A percentile compares a stretch with the other conserved stretches of the same genome.
Conservation (phyloP, 2,113 vertebrate species). For the Sciurus niger region DNA sequence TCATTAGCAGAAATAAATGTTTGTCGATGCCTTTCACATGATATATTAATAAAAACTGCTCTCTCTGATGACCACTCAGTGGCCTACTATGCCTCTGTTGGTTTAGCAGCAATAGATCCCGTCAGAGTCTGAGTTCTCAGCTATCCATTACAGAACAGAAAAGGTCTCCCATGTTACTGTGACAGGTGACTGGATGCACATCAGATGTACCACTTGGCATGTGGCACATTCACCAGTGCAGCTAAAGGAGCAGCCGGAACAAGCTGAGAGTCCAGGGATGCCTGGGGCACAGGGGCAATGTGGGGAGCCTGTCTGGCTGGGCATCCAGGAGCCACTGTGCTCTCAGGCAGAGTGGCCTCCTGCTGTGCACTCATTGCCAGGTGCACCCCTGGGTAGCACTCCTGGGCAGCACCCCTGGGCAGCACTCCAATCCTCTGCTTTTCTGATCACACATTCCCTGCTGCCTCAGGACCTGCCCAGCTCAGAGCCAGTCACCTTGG, state of each 20-base stretch:
- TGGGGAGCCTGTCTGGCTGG: no score
- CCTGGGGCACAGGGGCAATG: background rate
- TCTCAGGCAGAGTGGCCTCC: background rate
- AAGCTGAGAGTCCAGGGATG: background rate
- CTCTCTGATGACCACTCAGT: background rate
- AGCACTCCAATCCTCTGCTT: background rate
- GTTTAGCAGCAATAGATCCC: no score
- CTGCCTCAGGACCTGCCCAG: background rate
- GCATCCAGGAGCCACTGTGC: no score
- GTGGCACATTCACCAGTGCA: background rate
- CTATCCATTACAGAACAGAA: no score
- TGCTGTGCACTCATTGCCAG: background rate
- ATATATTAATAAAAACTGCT: background rate
- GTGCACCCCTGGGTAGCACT: background rate
- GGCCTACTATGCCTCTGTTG: background rate
- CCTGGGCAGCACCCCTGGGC: background rate
- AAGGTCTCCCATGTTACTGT: no score
- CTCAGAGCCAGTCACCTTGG: background rate
- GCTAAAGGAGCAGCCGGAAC: background rate
- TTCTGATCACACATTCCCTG: background rate
- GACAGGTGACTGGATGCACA: background rate
- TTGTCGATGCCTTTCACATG: background rate
- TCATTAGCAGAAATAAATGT: background rate
- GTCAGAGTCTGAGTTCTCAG: no score
- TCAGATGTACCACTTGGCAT: background rate